phyloP scores from a whole-genome alignment of 2,797 vertebrate genomes.

The Tangara arthus region DNA sequence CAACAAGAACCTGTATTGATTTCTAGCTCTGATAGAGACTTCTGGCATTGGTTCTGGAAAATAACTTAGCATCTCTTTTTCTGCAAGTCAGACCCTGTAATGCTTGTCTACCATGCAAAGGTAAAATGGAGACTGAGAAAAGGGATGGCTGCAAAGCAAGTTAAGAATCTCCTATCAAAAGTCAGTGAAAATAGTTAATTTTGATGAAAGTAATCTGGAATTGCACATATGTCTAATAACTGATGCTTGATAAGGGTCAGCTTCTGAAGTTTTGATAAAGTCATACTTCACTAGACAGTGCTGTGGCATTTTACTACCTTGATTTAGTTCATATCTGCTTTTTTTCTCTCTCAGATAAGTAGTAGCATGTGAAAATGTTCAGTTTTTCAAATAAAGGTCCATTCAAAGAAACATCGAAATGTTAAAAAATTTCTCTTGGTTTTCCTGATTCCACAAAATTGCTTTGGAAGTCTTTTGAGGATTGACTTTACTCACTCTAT shows the following conservation, averaged over 20 bases:
- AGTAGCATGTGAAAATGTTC: neutral
- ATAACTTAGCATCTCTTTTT: neutral
- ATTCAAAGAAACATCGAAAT: neutral
- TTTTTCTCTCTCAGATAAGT: neutral
- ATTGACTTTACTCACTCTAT: neutral
- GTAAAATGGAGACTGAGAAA: neutral
- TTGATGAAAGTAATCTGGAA: slow-evolving; percentile 6
- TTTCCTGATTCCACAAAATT: neutral
- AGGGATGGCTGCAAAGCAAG: neutral
- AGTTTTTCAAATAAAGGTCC: neutral
- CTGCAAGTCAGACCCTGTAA: neutral
- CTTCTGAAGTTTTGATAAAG: slow-evolving; percentile 33
- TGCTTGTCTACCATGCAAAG: neutral
- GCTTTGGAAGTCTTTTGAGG: neutral
- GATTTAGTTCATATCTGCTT: neutral
- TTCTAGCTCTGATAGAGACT: neutral
- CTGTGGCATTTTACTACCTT: neutral
- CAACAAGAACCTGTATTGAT: neutral
- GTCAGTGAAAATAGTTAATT: slow-evolving; percentile 46
- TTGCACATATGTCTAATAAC: neutral
- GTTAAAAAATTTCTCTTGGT: neutral
- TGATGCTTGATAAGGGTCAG: neutral
- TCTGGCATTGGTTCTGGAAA: neutral
- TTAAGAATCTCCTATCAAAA: neutral
- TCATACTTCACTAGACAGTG: neutral